Base-by-base conservation (phyloP, 2,113 vertebrate genomes). In the Anolis carolinensis region DNA sequence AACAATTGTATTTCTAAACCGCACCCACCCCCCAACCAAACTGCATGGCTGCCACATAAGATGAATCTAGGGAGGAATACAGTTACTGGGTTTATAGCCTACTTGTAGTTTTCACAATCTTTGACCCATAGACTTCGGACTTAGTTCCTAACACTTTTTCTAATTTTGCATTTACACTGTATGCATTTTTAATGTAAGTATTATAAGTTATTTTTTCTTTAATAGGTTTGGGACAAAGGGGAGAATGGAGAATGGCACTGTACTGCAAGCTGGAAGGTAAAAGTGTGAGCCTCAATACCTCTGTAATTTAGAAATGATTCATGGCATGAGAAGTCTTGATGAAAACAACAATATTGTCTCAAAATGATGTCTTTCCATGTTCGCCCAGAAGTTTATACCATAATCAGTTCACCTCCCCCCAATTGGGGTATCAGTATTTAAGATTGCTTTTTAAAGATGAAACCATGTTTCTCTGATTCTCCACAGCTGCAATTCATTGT, bases 261-360 rank as follows among this genome's bases (percentile, higher is more conserved):
- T 92, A 99, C 98, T 9, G 98, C 98, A 52, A 99, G 98, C 92
- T 99, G 98, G 98, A 99, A 99, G 98, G 98, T 99, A 89, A 94
- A 93, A 8, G 9, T 32, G 67, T 34, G 1, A 30, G 7, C 16
- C 27, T 74, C 39, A 11, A n/a, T 79, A 27, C 16, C 55, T 70
- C 25, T 71, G 10, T 14, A 36, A 3, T 63, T 5, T 63, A 3
- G 20, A 59, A 59, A 59, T 59, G 11, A 59, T 18, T 59, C 16
- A 59, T 59, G 55, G 13, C 14, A 59, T 16, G 18, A 59, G 11
- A 13, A 59, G 55, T 59, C 55, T 16, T 4, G 55, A 14, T 59
- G 52, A n/a, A 36, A 6, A 67, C 44, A 65, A 63, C 23, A 5
- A 36, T 72, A n/a, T 44, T 63, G 30, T 74, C 36, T 3, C 39